Base-by-base conservation (phyloP, 2,113 vertebrate species). In the Semicossyphus pulcher region DNA sequence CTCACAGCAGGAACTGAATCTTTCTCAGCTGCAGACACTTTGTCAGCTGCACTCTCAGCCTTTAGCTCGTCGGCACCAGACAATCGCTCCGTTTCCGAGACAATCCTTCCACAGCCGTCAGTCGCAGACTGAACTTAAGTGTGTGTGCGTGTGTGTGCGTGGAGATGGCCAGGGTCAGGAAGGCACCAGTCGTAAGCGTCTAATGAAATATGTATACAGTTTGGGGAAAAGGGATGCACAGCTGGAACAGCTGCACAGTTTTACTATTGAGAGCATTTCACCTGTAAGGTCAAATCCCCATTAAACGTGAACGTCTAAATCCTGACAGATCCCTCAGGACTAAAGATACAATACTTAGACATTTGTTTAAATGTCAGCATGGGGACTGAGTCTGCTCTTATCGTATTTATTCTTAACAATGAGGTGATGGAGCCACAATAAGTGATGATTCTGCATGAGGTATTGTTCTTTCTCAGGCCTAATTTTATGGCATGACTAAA, bases 171-270 rank as follows among this genome's bases (percentile, higher is more conserved):
- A 25, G 32, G 69, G 53, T 65, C 74, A 78, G 76, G 49, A 65
- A 85, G 86, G 76, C 77, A 74, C 71, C 79, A 79, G 71, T 63
- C 25, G 15, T 49, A 21, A 2, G 44, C 25, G 4, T 31, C 67
- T 80, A 51, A 87, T 88, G 16, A 87, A 89, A 87, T 85, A 88
- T 83, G 73, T 73, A 78, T 73, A 83, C 23, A 16, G n/a, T 54
- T 48, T 69, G 4, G 34, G 14, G n/a, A n/a, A 29, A 44, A 12
- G 36, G 36, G 7, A 52, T 32, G 16, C 21, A 34, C 45, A 52
- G 62, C 26, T 73, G 74, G 10, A 34, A 47, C 45, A 52, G 62
- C 26, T 73, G 74, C 8, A 34, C 42, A 36, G n/a, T 70, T 76
- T 81, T 44, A 48, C 45, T 23, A 4, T 10, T 45, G 28, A 57